Conservation (phyloP, 2,113 vertebrate genomes). For the Laterallus jamaicensis region DNA sequence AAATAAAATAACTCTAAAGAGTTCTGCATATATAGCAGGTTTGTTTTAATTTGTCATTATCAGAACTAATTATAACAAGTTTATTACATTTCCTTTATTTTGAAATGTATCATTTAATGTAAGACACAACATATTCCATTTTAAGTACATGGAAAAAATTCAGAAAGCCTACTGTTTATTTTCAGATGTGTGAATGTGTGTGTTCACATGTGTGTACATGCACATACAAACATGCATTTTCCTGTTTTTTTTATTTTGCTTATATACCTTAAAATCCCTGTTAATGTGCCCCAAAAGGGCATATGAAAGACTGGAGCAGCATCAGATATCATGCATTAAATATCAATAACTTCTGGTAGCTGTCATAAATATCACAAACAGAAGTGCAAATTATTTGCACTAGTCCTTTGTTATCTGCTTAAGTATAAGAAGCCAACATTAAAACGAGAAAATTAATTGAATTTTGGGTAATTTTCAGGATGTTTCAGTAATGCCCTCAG, state of each 20-base stretch:
- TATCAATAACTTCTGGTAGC: not conserved
- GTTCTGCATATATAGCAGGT: not conserved
- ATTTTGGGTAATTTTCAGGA: not conserved
- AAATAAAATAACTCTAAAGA: not conserved
- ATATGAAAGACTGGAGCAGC: not conserved
- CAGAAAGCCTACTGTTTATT: rapidly evolving
- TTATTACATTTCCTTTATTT: not conserved
- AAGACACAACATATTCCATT: not conserved
- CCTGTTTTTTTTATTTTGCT: not conserved
- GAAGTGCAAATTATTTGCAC: not conserved
- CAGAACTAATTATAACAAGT: not conserved
- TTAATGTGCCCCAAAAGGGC: not conserved
- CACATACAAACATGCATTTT: not conserved
- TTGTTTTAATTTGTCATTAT: not conserved
- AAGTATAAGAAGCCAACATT: not conserved
- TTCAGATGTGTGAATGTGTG: not conserved
- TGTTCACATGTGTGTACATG: not conserved
- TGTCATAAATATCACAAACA: not conserved
- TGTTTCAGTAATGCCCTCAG: not conserved
- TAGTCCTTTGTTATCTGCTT: not conserved
- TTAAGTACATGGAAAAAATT: not conserved
- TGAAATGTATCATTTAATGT: not conserved
- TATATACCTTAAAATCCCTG: not conserved
- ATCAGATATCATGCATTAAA: not conserved
- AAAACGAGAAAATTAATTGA: not conserved